phyloP scores from a whole-genome alignment of 2,797 vertebrate genomes.

The Astyanax mexicanus region DNA sequence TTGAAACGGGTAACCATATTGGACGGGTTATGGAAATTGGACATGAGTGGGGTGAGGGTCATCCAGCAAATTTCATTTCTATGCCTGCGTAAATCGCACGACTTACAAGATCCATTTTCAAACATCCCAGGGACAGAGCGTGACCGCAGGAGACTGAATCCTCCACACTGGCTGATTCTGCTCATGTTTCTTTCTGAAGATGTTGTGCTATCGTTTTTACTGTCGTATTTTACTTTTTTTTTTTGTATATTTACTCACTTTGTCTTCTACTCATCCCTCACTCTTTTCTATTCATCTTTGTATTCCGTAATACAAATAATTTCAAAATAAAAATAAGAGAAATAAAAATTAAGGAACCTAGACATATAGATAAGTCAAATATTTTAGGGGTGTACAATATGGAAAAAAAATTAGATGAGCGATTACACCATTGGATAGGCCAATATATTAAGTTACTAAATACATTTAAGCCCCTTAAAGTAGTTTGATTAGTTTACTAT shows the following conservation, averaged over 20 bases:
- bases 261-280: too few relatives aligned
- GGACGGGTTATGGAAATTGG: constrained; percentile 34
- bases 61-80: constrained; percentile 40
- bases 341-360: too few relatives aligned
- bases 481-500: too few relatives aligned
- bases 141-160: background rate
- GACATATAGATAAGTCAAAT: too few relatives aligned
- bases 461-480: too few relatives aligned
- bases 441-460: too few relatives aligned
- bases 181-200: background rate
- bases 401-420: too few relatives aligned
- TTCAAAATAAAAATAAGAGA: too few relatives aligned
- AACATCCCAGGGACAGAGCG: background rate
- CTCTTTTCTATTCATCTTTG: too few relatives aligned
- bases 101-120: constrained; percentile 9
- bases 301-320: too few relatives aligned
- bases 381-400: too few relatives aligned
- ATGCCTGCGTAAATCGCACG: constrained; percentile 15
- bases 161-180: background rate
- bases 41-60: constrained; percentile 31
- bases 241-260: background rate
- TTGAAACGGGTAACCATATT: constrained; percentile 40
- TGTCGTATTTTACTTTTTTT: background rate
- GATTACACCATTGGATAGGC: too few relatives aligned
- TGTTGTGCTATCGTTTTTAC: background rate